Percentiles rank a stretch among this genome's conserved stretches.
phyloP scores from a whole-genome alignment of 2,797 vertebrate genomes.

The Hoplostethus atlanticus region DNA sequence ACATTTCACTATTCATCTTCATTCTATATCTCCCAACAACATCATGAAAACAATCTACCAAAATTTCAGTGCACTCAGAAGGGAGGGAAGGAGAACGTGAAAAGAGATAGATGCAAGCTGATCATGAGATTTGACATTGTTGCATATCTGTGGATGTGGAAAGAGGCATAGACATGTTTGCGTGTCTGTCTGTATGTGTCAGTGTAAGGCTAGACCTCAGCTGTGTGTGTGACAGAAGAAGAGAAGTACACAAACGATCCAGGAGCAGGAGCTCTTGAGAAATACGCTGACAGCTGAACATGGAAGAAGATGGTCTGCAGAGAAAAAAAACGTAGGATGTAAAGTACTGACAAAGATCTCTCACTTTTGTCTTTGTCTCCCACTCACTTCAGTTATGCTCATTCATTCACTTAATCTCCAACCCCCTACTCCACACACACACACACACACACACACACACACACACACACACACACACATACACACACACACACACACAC shows the following conservation, averaged over 20 bases:
- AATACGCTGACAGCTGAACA: conserved; percentile 83
- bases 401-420: not conserved
- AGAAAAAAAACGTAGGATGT: conserved; percentile 36
- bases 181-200: conserved; percentile 11
- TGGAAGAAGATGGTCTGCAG: conserved; percentile 70
- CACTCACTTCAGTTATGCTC: conserved; percentile 1
- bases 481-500: not conserved
- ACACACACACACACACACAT: not conserved
- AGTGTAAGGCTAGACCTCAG: conserved; percentile 47
- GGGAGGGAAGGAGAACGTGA: conserved; percentile 1
- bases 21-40: conserved; percentile 9
- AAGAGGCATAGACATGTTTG: conserved; percentile 18
- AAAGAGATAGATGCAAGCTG: conserved; percentile 15
- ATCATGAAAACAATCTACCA: conserved; percentile 6
- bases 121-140: not conserved
- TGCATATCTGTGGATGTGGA: not conserved
- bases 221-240: conserved; percentile 58
- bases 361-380: conserved; percentile 1
- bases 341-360: conserved; percentile 13
- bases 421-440: no score
- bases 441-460: not conserved
- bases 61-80: not conserved
- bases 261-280: conserved; percentile 70
- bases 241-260: conserved; percentile 71
- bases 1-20: conserved; percentile 11